Percentiles rank a stretch among this genome's conserved stretches.
phyloP scores from a whole-genome alignment of 2,113 vertebrate species.

The Kryptolebias marmoratus region DNA sequence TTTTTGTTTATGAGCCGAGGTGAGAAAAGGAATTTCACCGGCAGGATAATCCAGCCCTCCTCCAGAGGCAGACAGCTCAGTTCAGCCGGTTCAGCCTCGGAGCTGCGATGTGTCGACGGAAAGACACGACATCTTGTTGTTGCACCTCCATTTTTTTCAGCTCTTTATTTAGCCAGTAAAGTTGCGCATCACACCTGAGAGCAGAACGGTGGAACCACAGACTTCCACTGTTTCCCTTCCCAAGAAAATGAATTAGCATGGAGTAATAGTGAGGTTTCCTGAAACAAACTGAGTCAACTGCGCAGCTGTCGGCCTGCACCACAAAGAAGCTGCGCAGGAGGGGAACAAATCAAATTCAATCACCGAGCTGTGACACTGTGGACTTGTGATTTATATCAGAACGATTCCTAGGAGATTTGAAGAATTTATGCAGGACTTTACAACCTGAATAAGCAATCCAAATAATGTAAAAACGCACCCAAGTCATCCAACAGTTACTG shows the following conservation, averaged over 20 bases:
- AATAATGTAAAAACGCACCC: too few species aligned
- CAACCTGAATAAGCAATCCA: too few species aligned
- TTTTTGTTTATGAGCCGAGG: neutral
- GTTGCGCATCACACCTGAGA: conserved; percentile 38
- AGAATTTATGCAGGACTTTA: conserved; percentile 4
- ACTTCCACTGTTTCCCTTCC: conserved; percentile 1
- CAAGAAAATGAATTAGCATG: neutral
- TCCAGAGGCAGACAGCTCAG: conserved; percentile 12
- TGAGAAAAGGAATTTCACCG: conserved; percentile 16
- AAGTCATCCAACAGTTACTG: too few species aligned
- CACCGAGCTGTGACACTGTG: neutral
- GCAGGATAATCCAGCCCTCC: conserved; percentile 3
- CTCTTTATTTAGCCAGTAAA: conserved; percentile 14
- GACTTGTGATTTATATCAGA: neutral
- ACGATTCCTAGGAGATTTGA: neutral
- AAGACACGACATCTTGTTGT: conserved; percentile 5
- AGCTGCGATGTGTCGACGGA: neutral
- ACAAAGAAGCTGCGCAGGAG: neutral
- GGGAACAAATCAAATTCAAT: neutral
- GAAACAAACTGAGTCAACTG: neutral
- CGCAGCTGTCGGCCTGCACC: neutral
- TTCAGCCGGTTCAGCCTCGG: conserved; percentile 26
- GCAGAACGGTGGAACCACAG: conserved; percentile 21
- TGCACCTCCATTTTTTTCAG: neutral
- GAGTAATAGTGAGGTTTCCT: conserved; percentile 8